Conservation (phyloP, 1,140 invertebrate genomes). For the Varroa destructor region DNA sequence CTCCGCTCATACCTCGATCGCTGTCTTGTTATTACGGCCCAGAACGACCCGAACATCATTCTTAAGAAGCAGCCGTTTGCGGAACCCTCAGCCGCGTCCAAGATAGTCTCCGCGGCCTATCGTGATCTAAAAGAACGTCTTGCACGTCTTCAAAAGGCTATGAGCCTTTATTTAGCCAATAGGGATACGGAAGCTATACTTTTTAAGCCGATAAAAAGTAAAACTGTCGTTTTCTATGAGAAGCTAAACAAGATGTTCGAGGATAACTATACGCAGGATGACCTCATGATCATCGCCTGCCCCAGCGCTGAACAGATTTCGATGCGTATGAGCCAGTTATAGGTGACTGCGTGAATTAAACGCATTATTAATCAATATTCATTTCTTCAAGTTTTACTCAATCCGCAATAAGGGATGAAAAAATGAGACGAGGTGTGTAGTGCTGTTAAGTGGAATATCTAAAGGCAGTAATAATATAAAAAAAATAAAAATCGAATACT, state of each 20-base stretch:
- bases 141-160: conserved; percentile 62
- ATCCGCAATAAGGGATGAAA: too few relatives aligned
- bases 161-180: conserved; percentile 91
- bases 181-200: conserved; percentile 89
- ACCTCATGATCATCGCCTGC: conserved; percentile 65
- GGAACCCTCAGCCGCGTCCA: conserved; percentile 41
- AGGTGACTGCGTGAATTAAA: too few relatives aligned
- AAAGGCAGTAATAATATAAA: too few relatives aligned
- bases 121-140: conserved; percentile 63
- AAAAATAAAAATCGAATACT: too few relatives aligned
- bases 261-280: conserved; percentile 58
- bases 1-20: conserved; percentile 9
- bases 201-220: conserved; percentile 74
- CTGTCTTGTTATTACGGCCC: conserved; percentile 1
- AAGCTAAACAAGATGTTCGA: conserved; percentile 9
- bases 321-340: conserved; percentile 19
- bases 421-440: too few relatives aligned
- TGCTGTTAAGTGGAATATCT: too few relatives aligned
- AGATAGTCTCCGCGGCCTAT: conserved; percentile 43
- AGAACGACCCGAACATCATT: conserved; percentile 11
- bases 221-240: conserved; percentile 33
- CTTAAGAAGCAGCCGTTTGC: conserved; percentile 43
- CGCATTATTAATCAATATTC: too few relatives aligned
- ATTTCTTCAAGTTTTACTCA: too few relatives aligned
- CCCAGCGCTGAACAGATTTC: conserved; percentile 75